phyloP scores from a whole-genome alignment of 2,888 invertebrate genomes.

The Machimus atricapillus region DNA sequence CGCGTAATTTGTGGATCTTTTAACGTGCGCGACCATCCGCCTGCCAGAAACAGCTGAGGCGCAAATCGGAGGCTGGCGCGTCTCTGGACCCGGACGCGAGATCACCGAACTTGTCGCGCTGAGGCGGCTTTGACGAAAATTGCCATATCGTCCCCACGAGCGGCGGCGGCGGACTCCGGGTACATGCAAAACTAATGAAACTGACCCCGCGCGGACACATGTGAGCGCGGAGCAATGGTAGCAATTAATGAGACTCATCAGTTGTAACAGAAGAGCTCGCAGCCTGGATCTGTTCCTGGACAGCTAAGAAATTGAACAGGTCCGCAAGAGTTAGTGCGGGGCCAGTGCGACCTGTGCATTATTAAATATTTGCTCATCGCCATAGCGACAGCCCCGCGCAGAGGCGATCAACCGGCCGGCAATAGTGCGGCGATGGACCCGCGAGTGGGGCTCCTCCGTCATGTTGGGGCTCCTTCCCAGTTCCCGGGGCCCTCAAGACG shows the following conservation, averaged over 20 bases:
- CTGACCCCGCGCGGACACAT: conserved; percentile 32
- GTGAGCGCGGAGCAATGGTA: conserved; percentile 33
- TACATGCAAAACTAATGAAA: conserved; percentile 36
- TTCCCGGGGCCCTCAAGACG: neutral
- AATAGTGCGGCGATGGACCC: neutral
- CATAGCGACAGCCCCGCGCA: conserved; percentile 16
- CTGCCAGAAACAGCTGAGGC: neutral
- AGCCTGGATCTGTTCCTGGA: conserved; percentile 36
- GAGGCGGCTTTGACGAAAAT: neutral
- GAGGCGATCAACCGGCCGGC: conserved; percentile 9
- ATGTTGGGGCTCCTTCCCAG: neutral
- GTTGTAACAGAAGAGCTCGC: conserved; percentile 42
- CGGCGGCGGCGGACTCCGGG: neutral
- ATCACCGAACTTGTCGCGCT: neutral
- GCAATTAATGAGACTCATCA: conserved; percentile 43
- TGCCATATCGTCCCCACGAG: conserved; percentile 22
- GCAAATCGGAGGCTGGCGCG: neutral
- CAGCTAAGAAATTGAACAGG: conserved; percentile 41
- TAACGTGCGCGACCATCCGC: neutral
- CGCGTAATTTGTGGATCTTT: neutral
- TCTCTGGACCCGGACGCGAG: neutral
- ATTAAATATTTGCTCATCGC: conserved; percentile 42
- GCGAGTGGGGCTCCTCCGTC: conserved; percentile 20
- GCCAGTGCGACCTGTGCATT: conserved; percentile 16
- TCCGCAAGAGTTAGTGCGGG: neutral